Conservation (phyloP, 2,888 invertebrate species). For the Venusia cambrica region DNA sequence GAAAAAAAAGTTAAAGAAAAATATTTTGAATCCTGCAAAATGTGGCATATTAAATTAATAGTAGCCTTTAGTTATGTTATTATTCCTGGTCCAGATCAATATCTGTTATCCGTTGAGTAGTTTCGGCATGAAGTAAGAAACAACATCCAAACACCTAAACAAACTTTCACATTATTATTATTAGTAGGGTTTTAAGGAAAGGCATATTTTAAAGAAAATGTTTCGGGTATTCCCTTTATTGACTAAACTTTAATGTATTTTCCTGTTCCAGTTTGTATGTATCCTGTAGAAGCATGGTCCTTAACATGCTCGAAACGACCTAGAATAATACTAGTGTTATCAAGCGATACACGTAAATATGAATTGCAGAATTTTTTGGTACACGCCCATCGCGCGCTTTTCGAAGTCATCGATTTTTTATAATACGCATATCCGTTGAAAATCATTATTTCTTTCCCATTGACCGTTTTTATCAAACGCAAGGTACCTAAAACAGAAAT, state of each 20-base stretch:
- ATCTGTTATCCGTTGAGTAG: no score
- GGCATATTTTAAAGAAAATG: no score
- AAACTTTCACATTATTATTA: no score
- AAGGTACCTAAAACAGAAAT: conserved; percentile 17
- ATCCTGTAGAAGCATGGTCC: conserved; percentile 19
- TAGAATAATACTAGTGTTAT: conserved; percentile 19
- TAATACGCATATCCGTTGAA: conserved; percentile 44
- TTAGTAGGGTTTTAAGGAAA: background rate
- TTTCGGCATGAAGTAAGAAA: no score
- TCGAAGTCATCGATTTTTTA: conserved; percentile 28
- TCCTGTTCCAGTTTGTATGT: conserved; percentile 8
- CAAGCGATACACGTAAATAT: conserved; percentile 32
- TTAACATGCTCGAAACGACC: conserved; percentile 10
- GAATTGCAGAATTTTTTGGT: conserved; percentile 40
- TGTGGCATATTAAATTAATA: no score
- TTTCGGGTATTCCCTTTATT: no score
- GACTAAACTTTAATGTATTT: conserved; percentile 13
- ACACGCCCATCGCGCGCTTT: conserved; percentile 40
- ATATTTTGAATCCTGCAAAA: no score
- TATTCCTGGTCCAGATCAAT: no score
- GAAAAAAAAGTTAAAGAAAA: no score
- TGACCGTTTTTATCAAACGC: conserved; percentile 36
- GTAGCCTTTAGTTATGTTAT: no score
- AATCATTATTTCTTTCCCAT: conserved; percentile 37
- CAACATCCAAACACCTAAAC: no score